Evolutionary conservation across 2,113 vertebrate species (phyloP).

Genomic region (Tetraodon nigroviridis): DNA sequence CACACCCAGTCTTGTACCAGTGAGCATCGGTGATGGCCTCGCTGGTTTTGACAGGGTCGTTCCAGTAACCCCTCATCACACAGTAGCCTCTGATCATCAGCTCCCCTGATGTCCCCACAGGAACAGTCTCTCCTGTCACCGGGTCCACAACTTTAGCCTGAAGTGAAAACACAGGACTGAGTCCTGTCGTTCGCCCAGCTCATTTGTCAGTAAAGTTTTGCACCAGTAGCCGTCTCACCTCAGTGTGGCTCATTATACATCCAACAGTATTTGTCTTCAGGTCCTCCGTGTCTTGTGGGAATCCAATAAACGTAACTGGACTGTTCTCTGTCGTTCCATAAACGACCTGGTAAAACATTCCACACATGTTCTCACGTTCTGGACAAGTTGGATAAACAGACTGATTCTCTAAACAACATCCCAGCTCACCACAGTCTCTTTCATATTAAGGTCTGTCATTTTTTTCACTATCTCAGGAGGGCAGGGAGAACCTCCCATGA

Average conservation of each 20-base stretch:
- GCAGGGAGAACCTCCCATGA: no score
- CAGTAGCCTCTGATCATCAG: conserved; percentile 86
- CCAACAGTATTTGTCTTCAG: conserved; percentile 80
- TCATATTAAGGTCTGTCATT: background rate
- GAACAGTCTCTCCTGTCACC: conserved; percentile 63
- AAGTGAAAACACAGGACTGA: background rate
- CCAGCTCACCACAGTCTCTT: background rate
- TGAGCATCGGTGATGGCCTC: conserved; percentile 74
- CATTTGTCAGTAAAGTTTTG: background rate
- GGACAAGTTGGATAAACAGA: background rate
- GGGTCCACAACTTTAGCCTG: conserved; percentile 86
- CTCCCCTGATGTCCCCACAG: conserved; percentile 81
- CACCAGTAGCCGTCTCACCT: conserved; percentile 69
- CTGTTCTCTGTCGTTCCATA: conserved; percentile 97
- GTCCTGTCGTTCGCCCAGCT: background rate
- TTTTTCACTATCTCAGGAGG: no score
- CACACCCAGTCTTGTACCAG: conserved; percentile 96
- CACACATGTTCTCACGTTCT: background rate
- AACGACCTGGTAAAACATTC: conserved; percentile 64
- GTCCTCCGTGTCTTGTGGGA: conserved; percentile 71
- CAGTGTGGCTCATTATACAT: conserved; percentile 80
- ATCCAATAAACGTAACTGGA: conserved; percentile 84
- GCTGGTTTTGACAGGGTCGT: conserved; percentile 76
- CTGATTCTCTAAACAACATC: background rate
- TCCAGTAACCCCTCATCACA: conserved; percentile 92